Evolutionary conservation across 1,140 invertebrate genomes (phyloP), one percentile per base, ranked within the genome.

Genomic region (Tetranychus cinnabarinus): DNA sequence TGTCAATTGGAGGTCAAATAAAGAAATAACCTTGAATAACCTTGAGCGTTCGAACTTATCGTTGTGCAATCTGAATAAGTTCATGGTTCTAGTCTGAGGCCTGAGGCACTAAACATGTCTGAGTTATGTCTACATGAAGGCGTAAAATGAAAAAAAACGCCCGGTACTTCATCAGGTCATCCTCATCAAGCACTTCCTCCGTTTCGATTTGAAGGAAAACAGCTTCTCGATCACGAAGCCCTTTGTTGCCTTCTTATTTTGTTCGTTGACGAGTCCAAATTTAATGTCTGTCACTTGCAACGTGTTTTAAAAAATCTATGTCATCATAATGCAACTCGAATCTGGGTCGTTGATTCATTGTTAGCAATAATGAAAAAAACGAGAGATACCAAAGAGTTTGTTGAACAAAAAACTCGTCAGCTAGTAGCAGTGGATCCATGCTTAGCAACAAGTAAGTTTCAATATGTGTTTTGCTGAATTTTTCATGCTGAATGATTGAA

Each of bases 221-320:
- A 82, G 66, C 69, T 89, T 33, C 73, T 90, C 1, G 87, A 90
- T 71, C 82, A 86, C 62, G 87, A 90, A 70, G 83, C 83, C 4
- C 73, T 90, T 66, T 81, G 84, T 3, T 89, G 86, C 69, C 71
- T 91, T 6, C 70, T 91, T 46, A 82, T 90, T 36, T 72, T 90
- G 39, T 91, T 90, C 70, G 79, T 88, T 0, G 85, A 90, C 69
- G 86, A 89, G 69, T 80, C 85, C 31, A 84, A 86, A 74, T 75
- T 89, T 54, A 87, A 88, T 69, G 87, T 83, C 33, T 75, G 79
- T 54, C 75, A 86, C 35, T 73, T 90, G 39, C 86, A 90, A 70
- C 75, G 85, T 54, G 85, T 89, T 1, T 79, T 90, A 39, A 74
- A 85, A 59, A 88, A 89, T 72, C 72, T 91, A 47, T 88, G 86